Conservation (phyloP, 2,888 invertebrate species). For the Rhopalosiphum nymphaeae region DNA sequence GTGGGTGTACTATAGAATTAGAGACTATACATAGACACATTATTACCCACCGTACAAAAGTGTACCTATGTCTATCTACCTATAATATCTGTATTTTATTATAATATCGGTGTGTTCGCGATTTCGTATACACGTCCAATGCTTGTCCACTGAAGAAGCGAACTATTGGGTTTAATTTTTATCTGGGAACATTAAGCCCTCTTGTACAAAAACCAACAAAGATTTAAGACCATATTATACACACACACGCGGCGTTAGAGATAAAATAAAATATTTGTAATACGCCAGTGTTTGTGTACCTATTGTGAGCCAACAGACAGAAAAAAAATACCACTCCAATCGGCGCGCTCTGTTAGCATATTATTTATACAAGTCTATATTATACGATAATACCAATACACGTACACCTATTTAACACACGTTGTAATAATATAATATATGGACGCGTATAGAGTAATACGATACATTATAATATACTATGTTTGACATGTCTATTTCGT, state of each 20-base stretch:
- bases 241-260: not conserved
- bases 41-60: not conserved
- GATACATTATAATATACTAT: not conserved
- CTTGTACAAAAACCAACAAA: not conserved
- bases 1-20: not conserved
- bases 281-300: not conserved
- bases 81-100: not conserved
- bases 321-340: not conserved
- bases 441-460: not conserved
- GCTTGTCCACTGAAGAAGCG: not conserved
- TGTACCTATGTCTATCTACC: not conserved
- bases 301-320: not conserved
- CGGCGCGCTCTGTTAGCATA: not conserved
- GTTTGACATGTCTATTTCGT: not conserved
- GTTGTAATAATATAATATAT: not conserved
- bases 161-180: not conserved
- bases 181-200: not conserved
- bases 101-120: not conserved
- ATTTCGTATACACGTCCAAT: not conserved
- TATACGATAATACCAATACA: not conserved
- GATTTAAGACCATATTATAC: not conserved
- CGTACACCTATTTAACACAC: not conserved
- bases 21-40: not conserved
- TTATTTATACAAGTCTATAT: not conserved
- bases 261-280: constrained; percentile 4